phyloP scores from a whole-genome alignment of 2,113 vertebrate species.

The Herpailurus yagouaroundi region DNA sequence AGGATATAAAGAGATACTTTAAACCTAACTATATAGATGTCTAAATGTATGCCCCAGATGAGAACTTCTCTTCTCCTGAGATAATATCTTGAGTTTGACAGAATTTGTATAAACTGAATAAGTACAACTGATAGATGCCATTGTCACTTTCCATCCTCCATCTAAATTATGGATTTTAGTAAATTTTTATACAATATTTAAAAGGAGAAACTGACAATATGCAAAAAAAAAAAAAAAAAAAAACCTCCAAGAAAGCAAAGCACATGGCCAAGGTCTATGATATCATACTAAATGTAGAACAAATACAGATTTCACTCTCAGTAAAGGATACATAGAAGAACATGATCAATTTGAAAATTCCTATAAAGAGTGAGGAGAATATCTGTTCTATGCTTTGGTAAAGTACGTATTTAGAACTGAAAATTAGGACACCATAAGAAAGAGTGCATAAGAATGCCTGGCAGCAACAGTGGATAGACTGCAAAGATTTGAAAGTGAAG shows the following conservation, averaged over 20 bases:
- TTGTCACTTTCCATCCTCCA: background rate
- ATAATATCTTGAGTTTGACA: background rate
- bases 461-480: background rate
- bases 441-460: background rate
- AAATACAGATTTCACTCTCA: background rate
- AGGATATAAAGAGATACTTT: background rate
- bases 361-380: background rate
- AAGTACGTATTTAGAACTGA: background rate
- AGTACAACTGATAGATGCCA: background rate
- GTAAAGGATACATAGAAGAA: background rate
- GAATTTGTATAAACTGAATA: background rate
- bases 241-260: background rate
- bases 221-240: background rate
- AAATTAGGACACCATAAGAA: background rate
- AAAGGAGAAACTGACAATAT: background rate
- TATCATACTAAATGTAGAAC: background rate
- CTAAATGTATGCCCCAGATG: background rate
- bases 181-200: background rate
- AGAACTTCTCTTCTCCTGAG: background rate
- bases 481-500: background rate
- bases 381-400: background rate
- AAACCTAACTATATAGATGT: background rate
- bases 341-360: background rate
- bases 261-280: background rate
- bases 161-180: background rate